Percentiles rank a stretch among this genome's conserved stretches.
Evolutionary conservation across 2,888 invertebrate species (phyloP).

Genomic region (Dasypolia templi): DNA sequence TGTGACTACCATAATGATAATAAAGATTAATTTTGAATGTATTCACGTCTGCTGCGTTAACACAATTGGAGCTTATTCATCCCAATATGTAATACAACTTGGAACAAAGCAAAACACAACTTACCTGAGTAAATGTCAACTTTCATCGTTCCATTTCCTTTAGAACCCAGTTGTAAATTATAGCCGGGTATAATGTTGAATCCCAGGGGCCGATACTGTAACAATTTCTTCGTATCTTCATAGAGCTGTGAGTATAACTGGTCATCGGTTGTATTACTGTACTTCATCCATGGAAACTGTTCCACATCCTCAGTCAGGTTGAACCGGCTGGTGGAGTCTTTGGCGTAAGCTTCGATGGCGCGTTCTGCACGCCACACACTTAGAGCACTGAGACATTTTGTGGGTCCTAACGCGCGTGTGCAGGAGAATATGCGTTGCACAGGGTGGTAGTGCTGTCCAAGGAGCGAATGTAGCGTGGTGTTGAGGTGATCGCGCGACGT

Average conservation of each 20-base stretch:
- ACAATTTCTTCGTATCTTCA: conserved; percentile 86
- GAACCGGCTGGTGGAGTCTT: conserved; percentile 60
- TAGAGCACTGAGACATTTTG: conserved; percentile 90
- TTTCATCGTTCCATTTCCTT: conserved; percentile 85
- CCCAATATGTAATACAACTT: not conserved
- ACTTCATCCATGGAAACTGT: conserved; percentile 85
- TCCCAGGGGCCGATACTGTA: conserved; percentile 87
- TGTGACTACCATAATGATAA: not conserved
- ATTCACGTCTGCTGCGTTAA: not conserved
- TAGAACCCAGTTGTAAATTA: conserved; percentile 87
- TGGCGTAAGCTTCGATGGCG: conserved; percentile 70
- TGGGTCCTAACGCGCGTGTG: conserved; percentile 80
- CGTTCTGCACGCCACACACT: conserved; percentile 88
- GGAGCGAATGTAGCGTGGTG: conserved; percentile 67
- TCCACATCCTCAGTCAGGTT: conserved; percentile 77
- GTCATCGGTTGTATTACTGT: conserved; percentile 83
- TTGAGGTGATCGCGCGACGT: conserved; percentile 70
- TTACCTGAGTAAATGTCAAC: conserved; percentile 88
- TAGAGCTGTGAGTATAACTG: conserved; percentile 88
- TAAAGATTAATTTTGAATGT: too few species aligned
- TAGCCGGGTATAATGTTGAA: conserved; percentile 89
- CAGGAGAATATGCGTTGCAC: conserved; percentile 74
- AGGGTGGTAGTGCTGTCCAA: conserved; percentile 67
- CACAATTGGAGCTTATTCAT: conserved; percentile 3
- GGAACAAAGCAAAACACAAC: conserved; percentile 43